phyloP scores from a whole-genome alignment of 1,140 invertebrate species.

The Tetragonula clypearis region DNA sequence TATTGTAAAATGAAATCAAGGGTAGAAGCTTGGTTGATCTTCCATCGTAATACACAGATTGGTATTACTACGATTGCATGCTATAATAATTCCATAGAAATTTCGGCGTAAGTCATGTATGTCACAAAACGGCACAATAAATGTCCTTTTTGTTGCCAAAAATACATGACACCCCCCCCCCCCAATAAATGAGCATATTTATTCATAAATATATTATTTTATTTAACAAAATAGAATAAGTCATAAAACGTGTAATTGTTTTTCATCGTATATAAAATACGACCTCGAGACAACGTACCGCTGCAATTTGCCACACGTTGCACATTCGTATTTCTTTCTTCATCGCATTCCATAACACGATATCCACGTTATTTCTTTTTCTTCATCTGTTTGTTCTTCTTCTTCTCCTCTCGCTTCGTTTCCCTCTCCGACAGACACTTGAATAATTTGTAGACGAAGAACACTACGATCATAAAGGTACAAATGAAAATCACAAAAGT shows the following conservation, averaged over 20 bases:
- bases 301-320: neutral
- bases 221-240: slow-evolving; percentile 54
- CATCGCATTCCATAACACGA: neutral
- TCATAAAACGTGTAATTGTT: slow-evolving; percentile 10
- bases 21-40: neutral
- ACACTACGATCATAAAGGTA: slow-evolving; percentile 85
- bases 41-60: neutral
- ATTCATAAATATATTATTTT: slow-evolving; percentile 57
- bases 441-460: slow-evolving; percentile 92
- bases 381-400: slow-evolving; percentile 81
- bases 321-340: neutral
- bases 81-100: neutral
- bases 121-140: slow-evolving; percentile 44
- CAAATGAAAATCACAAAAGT: too few species aligned
- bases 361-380: slow-evolving; percentile 76
- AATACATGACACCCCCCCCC: neutral
- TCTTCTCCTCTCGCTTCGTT: slow-evolving; percentile 85
- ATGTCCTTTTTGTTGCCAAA: slow-evolving; percentile 37
- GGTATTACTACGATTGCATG: slow-evolving; percentile 19
- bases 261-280: neutral
- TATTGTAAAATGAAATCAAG: neutral
- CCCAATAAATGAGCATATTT: slow-evolving; percentile 18
- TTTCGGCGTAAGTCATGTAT: slow-evolving; percentile 25
- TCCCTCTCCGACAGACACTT: slow-evolving; percentile 82
- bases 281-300: neutral